These are phyloP conservation scores for Gambelia wislizenii DNA, from an alignment of 2,797 vertebrate species.

Conservation along the genomic window DNA sequence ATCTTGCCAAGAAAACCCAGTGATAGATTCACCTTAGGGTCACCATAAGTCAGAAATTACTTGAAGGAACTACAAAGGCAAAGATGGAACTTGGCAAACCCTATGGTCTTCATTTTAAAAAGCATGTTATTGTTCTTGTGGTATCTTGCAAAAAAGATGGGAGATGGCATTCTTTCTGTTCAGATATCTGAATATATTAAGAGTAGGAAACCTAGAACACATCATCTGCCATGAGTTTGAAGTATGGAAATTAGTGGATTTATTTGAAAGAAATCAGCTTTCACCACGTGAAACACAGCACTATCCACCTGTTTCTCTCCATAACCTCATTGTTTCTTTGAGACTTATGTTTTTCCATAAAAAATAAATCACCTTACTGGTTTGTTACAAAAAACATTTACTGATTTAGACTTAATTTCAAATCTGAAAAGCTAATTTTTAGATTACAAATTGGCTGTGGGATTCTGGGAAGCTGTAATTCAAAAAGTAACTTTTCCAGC, in stretches of 20 bases:
- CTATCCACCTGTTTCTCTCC: conserved; percentile 65
- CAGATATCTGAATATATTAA: not conserved
- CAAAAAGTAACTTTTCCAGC: no score
- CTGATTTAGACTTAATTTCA: not conserved
- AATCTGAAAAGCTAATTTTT: no score
- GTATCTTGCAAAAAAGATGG: conserved; percentile 4
- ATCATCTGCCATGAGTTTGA: conserved; percentile 53
- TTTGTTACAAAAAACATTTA: conserved; percentile 28
- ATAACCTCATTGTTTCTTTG: conserved; percentile 74
- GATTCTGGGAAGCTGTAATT: no score
- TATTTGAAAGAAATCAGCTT: conserved; percentile 63
- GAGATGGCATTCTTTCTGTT: conserved; percentile 21
- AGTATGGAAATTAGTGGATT: conserved; percentile 65
- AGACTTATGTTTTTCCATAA: conserved; percentile 64
- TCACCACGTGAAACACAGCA: conserved; percentile 58
- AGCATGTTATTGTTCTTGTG: not conserved
- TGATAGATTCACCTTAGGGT: no score
- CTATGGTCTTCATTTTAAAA: not conserved
- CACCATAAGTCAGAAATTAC: no score
- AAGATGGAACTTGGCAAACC: not conserved
- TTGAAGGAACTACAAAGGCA: no score
- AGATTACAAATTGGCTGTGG: no score
- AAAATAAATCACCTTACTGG: conserved; percentile 35
- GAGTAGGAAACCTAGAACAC: conserved; percentile 50
- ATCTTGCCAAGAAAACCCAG: no score